Evolutionary conservation across 2,888 invertebrate genomes (phyloP), one percentile per base, ranked within the genome.

Genomic region (Pyrocoelia pectoralis): DNA sequence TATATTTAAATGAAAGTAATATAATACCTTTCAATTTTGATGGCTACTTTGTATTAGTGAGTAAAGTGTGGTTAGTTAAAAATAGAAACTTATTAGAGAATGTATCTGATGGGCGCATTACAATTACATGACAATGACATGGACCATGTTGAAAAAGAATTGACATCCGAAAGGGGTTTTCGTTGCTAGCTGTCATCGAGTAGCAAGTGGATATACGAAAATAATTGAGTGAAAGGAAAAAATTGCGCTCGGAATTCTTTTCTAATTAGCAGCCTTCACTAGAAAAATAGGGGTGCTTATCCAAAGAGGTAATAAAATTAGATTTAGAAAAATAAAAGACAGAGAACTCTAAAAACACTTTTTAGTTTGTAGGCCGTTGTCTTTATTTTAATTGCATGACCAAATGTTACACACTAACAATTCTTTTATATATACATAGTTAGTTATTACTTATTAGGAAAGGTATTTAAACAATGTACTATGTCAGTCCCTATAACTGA

Each of bases 111-210:
- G 24, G 24, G 8, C 8, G 24, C 24, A 24, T 24, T 24, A n/a
- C n/a, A n/a, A n/a, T n/a, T n/a, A 33, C 33, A 33, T 33, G 33
- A 33, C 33, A 33, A 33, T 33, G 33, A n/a, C 33, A 33, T 33
- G 33, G n/a, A 33, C 8, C 33, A 33, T 4, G 33, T n/a, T 33
- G 33, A n/a, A 24, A 33, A 33, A 8, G 33, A 2, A 33, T 33
- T 33, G 33, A 33, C 33, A 33, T 33, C 3, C 10, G 33, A 33
- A 33, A 33, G 2, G 33, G 2, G 9, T 33, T 33, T 33, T 33
- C 33, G 9, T 33, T 33, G 33, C 10, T 33, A 33, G 33, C 33
- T 33, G 33, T 33, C 33, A 33, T n/a, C 10, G 33, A 8, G 33
- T n/a, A 33, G 33, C 33, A n/a, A 33, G 33, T 33, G 10, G 33